Percentiles rank a stretch among this genome's conserved stretches.
Evolutionary conservation across 2,888 invertebrate genomes (phyloP).

Genomic region (Leptinotarsa juncta): DNA sequence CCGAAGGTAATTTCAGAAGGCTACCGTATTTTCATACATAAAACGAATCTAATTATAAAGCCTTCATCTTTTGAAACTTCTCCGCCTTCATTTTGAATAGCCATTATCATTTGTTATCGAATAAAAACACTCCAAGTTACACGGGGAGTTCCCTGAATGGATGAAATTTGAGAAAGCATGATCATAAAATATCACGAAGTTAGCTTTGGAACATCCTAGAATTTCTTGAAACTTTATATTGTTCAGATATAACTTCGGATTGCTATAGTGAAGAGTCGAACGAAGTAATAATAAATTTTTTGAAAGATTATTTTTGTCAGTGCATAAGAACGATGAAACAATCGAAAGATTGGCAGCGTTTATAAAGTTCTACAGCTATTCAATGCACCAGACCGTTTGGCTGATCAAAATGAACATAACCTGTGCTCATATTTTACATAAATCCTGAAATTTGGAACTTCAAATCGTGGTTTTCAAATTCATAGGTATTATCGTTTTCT

Average conservation of each 20-base stretch:
- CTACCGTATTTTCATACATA: neutral
- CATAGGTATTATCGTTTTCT: no score
- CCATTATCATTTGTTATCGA: slow-evolving; percentile 9
- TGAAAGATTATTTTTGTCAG: no score
- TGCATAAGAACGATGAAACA: no score
- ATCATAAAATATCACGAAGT: neutral
- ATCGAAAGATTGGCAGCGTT: no score
- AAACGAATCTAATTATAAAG: slow-evolving; percentile 1
- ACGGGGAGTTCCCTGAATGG: neutral
- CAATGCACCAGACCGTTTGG: no score
- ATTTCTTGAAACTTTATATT: neutral
- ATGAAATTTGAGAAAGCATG: neutral
- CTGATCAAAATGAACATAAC: no score
- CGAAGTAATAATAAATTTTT: no score
- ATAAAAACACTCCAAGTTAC: slow-evolving; percentile 1
- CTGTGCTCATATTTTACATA: no score
- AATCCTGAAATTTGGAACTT: no score
- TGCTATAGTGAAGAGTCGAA: neutral
- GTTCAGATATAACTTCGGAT: neutral
- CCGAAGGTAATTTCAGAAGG: neutral
- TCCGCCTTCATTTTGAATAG: neutral
- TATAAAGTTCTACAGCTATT: no score
- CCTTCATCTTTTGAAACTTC: neutral
- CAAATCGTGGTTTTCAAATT: no score
- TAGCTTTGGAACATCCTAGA: neutral